A percentile compares a stretch with the other conserved stretches of the same genome.
Evolutionary conservation across 2,113 vertebrate genomes (phyloP).

Genomic region (Hemichromis elongatus): DNA sequence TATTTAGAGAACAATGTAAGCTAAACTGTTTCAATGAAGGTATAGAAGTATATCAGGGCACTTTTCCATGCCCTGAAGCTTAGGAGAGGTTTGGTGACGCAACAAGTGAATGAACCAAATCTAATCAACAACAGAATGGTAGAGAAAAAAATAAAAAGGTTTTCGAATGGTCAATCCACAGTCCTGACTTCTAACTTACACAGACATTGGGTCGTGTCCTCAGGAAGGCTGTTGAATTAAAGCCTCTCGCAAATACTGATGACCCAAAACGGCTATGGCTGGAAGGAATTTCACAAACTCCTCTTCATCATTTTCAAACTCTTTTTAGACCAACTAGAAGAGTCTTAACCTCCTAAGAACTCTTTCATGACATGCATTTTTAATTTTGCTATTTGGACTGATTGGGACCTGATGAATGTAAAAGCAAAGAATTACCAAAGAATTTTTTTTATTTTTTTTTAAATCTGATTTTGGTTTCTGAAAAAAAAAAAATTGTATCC

Average conservation of each 20-base stretch:
- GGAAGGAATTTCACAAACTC: not conserved
- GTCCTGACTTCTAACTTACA: not conserved
- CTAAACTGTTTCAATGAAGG: not conserved
- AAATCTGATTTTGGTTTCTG: too few species aligned
- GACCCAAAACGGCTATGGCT: not conserved
- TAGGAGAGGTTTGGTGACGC: not conserved
- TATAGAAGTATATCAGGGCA: not conserved
- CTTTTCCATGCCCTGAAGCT: not conserved
- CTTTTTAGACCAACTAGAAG: not conserved
- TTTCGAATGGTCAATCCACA: not conserved
- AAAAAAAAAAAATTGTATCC: too few species aligned
- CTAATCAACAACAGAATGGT: not conserved
- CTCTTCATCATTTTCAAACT: not conserved
- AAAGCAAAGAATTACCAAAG: too few species aligned
- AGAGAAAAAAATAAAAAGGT: not conserved
- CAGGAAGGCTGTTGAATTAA: not conserved
- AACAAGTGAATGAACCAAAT: not conserved
- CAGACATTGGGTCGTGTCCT: not conserved
- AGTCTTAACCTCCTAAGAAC: too few species aligned
- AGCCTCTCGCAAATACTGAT: not conserved
- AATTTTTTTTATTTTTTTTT: too few species aligned
- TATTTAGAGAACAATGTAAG: not conserved
- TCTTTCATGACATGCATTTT: too few species aligned
- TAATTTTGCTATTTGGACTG: too few species aligned
- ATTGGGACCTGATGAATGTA: too few species aligned